phyloP scores from a whole-genome alignment of 2,797 vertebrate species.

The Xenopus petersii region DNA sequence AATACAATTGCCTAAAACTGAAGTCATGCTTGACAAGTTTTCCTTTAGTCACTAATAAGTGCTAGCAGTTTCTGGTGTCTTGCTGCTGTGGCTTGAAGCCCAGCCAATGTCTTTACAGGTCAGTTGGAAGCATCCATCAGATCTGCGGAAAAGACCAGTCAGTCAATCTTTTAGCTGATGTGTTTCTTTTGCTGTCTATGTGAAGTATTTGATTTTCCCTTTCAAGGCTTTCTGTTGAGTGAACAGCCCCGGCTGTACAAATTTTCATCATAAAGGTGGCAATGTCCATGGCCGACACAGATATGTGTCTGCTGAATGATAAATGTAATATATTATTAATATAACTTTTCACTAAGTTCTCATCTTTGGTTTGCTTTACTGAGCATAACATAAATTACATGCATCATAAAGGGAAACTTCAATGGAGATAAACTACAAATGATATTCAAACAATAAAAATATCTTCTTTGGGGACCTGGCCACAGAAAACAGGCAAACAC shows the following conservation, averaged over 20 bases:
- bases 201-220: conserved; percentile 47
- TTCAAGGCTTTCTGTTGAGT: conserved; percentile 28
- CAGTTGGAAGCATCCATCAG: conserved; percentile 70
- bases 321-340: conserved; percentile 22
- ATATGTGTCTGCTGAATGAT: conserved; percentile 33
- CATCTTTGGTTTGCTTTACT: conserved; percentile 10
- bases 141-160: conserved; percentile 63
- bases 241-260: conserved; percentile 25
- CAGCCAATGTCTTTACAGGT: conserved; percentile 65
- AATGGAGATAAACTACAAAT: neutral
- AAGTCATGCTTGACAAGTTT: conserved; percentile 64
- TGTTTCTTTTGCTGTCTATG: conserved; percentile 40
- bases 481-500: no score
- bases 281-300: conserved; percentile 23
- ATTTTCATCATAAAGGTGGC: conserved; percentile 40
- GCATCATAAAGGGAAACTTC: neutral
- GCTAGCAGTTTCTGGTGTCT: conserved; percentile 58
- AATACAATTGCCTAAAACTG: conserved; percentile 65
- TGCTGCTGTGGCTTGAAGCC: conserved; percentile 62
- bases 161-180: conserved; percentile 58
- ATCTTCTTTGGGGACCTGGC: no score
- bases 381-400: conserved; percentile 9
- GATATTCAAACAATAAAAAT: no score
- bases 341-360: conserved; percentile 29
- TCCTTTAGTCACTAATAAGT: conserved; percentile 69